These are phyloP conservation scores for Malthinus seriepunctatus DNA, from an alignment of 2,888 invertebrate genomes.

Conservation along the genomic window DNA sequence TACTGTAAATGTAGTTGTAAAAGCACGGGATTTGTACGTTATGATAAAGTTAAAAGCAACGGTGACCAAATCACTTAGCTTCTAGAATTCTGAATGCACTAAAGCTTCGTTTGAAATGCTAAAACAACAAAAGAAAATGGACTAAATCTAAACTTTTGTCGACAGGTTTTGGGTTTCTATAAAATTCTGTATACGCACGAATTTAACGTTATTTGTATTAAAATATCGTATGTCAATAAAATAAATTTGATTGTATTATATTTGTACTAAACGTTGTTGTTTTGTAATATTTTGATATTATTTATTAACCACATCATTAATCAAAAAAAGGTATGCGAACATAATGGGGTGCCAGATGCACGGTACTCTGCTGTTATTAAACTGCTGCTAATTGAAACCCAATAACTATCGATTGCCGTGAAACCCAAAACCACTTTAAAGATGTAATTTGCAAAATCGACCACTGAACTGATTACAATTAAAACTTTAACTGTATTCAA, in stretches of 20 bases:
- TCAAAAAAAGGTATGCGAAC: slow-evolving; percentile 36
- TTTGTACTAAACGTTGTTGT: slow-evolving; percentile 21
- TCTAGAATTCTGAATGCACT: slow-evolving; percentile 11
- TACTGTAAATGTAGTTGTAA: slow-evolving; percentile 26
- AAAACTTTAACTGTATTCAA: too few species aligned
- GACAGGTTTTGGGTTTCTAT: slow-evolving; percentile 23
- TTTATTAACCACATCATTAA: slow-evolving; percentile 39
- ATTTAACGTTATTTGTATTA: background rate
- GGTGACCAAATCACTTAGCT: slow-evolving; percentile 29
- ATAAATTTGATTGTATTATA: background rate
- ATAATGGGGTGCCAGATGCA: slow-evolving; percentile 37
- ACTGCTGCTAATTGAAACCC: slow-evolving; percentile 44
- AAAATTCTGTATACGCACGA: slow-evolving; percentile 1
- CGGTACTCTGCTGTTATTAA: slow-evolving; percentile 35
- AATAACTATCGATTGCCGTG: slow-evolving; percentile 34
- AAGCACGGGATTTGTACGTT: slow-evolving; percentile 29
- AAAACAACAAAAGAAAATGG: slow-evolving; percentile 27
- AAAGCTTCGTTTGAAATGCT: slow-evolving; percentile 18
- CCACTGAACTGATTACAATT: too few species aligned
- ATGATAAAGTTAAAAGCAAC: slow-evolving; percentile 27
- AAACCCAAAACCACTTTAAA: too few species aligned
- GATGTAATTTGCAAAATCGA: too few species aligned
- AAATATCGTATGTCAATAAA: background rate
- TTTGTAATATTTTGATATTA: slow-evolving; percentile 36
- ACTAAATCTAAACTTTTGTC: slow-evolving; percentile 24